Evolutionary conservation across 2,113 vertebrate genomes (phyloP).

Genomic region (Melanostigma gelatinosum): DNA sequence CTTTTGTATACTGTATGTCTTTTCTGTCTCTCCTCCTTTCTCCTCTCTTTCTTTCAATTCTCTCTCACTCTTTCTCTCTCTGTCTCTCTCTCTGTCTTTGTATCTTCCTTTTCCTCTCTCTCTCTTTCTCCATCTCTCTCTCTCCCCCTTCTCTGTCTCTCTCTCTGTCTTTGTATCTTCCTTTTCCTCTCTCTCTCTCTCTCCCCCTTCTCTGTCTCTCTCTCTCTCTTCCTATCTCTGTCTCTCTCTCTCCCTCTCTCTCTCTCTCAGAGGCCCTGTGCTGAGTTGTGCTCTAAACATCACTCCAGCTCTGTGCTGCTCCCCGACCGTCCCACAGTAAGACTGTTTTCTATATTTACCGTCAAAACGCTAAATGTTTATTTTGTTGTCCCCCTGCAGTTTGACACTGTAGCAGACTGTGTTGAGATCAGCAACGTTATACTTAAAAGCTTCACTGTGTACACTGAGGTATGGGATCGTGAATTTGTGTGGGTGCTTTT

Average conservation of each 20-base stretch:
- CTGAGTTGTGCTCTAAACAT: slow-evolving; percentile 77
- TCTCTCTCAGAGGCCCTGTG: slow-evolving; percentile 67
- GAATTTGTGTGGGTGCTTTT: slow-evolving; percentile 37
- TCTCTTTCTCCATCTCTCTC: no score
- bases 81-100: neutral
- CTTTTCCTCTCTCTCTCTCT: slow-evolving; percentile 27
- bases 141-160: slow-evolving; percentile 19
- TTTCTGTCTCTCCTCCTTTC: neutral
- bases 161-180: neutral
- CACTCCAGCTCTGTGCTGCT: slow-evolving; percentile 64
- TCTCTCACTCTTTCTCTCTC: slow-evolving; percentile 10
- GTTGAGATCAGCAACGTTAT: slow-evolving; percentile 91
- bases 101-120: neutral
- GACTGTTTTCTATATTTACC: slow-evolving; percentile 42
- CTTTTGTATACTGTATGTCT: neutral
- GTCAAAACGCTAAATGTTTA: slow-evolving; percentile 59
- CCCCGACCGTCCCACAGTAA: slow-evolving; percentile 71
- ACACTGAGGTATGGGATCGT: slow-evolving; percentile 89
- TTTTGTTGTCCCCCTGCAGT: slow-evolving; percentile 84
- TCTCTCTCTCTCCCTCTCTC: neutral
- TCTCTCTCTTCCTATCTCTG: neutral
- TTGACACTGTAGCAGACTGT: slow-evolving; percentile 90
- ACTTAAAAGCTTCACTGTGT: slow-evolving; percentile 92
- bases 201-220: slow-evolving; percentile 15
- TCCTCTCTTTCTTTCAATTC: slow-evolving; percentile 3